phyloP scores from a whole-genome alignment of 2,888 invertebrate genomes.

The Margaritifera margaritifera region DNA sequence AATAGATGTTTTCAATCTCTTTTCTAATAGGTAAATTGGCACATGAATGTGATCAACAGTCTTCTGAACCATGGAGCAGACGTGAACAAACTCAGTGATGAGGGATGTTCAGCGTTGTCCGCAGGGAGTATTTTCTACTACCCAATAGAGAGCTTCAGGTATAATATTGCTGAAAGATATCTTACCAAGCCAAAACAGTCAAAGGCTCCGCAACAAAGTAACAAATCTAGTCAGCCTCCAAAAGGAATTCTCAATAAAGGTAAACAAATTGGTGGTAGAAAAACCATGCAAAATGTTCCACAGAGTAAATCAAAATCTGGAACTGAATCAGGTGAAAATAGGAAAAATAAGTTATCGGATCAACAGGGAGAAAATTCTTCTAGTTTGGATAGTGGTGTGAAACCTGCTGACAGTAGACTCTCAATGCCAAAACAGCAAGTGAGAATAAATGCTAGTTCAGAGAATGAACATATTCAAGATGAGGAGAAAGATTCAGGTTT shows the following conservation, averaged over 20 bases:
- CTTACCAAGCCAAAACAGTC: constrained; percentile 33
- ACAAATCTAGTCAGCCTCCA: constrained; percentile 24
- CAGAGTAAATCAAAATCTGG: neutral
- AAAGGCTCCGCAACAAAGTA: constrained; percentile 8
- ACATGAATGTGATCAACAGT: constrained; percentile 67
- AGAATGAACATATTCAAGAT: constrained; percentile 6
- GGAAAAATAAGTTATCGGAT: neutral
- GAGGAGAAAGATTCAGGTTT: constrained; percentile 35
- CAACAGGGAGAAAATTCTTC: neutral
- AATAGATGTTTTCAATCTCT: neutral
- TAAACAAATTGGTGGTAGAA: constrained; percentile 27
- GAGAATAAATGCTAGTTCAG: neutral
- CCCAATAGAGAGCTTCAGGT: constrained; percentile 63
- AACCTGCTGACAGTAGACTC: neutral
- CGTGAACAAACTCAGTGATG: constrained; percentile 70
- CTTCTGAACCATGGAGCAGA: constrained; percentile 71
- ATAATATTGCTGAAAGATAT: constrained; percentile 65
- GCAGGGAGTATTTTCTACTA: constrained; percentile 70
- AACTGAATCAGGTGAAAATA: no score
- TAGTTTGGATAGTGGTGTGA: neutral
- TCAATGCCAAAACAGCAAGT: neutral
- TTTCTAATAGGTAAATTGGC: constrained; percentile 65
- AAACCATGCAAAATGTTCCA: constrained; percentile 2
- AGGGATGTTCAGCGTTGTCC: constrained; percentile 70
- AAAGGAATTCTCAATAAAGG: constrained; percentile 34